Percentiles rank a stretch among this genome's conserved stretches.
These are phyloP conservation scores for Chloroclystis v-ata DNA, from an alignment of 2,888 invertebrate genomes.

Conservation along the genomic window DNA sequence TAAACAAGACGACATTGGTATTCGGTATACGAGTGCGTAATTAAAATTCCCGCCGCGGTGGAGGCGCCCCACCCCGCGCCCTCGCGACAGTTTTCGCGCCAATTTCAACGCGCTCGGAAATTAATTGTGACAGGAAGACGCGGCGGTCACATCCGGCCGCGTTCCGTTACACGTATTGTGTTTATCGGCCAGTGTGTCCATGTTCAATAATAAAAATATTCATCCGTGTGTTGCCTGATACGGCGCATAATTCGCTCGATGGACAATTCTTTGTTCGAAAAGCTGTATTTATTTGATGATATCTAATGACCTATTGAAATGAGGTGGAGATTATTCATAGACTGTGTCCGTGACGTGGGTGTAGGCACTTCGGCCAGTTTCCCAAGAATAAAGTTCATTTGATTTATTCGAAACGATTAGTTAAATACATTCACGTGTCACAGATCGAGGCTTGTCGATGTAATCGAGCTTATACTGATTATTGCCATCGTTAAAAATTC, in stretches of 20 bases:
- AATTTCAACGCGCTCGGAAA: conserved; percentile 78
- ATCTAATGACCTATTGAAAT: conserved; percentile 8
- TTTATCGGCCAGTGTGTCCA: conserved; percentile 46
- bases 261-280: background rate
- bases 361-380: conserved; percentile 31
- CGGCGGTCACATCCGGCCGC: conserved; percentile 71
- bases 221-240: conserved; percentile 26
- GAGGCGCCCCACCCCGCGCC: conserved; percentile 49
- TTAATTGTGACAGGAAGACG: conserved; percentile 79
- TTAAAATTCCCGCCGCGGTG: conserved; percentile 74
- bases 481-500: conserved; percentile 56
- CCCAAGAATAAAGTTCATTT: conserved; percentile 38
- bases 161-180: conserved; percentile 66
- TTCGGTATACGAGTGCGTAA: conserved; percentile 78
- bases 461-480: conserved; percentile 54
- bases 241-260: background rate
- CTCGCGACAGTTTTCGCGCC: conserved; percentile 78
- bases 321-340: conserved; percentile 21
- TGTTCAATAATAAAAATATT: conserved; percentile 44
- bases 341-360: conserved; percentile 30
- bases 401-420: conserved; percentile 59
- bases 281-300: background rate
- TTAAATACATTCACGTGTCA: conserved; percentile 59
- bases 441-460: conserved; percentile 49
- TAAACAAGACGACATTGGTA: conserved; percentile 79